A percentile compares a stretch with the other conserved stretches of the same genome.
Evolutionary conservation across 2,797 vertebrate genomes (phyloP).

Genomic region (Danio kyathit): DNA sequence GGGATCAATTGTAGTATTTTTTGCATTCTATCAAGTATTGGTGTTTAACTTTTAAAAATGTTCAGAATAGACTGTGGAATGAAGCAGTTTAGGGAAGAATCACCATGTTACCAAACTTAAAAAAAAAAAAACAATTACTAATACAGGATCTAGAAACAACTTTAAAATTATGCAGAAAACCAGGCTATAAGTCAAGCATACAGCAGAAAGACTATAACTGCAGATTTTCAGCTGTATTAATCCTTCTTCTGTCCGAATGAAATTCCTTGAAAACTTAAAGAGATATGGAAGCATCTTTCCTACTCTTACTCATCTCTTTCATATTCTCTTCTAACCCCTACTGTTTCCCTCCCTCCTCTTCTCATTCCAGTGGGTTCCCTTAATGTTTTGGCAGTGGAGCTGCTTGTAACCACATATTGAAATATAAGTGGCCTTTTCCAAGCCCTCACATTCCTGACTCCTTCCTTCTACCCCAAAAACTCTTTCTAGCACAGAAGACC

Average conservation of each 20-base stretch:
- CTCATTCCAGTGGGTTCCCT: conserved; percentile 62
- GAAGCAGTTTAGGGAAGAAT: background rate
- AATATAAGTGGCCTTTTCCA: conserved; percentile 73
- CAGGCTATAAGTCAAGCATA: background rate
- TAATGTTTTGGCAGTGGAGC: conserved; percentile 70
- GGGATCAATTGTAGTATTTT: no score
- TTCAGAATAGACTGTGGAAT: background rate
- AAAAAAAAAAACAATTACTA: background rate
- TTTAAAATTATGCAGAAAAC: background rate
- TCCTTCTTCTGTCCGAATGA: background rate
- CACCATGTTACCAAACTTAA: background rate
- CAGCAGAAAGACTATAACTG: background rate
- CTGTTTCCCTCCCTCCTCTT: conserved; percentile 21
- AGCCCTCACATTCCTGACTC: conserved; percentile 54
- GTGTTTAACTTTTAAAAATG: background rate
- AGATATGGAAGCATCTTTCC: background rate
- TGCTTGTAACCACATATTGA: conserved; percentile 70
- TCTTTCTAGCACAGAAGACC: background rate
- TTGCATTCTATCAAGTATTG: background rate
- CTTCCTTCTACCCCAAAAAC: conserved; percentile 13
- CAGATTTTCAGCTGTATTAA: background rate
- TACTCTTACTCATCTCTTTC: background rate
- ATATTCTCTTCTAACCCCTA: conserved; percentile 15
- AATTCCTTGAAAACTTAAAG: background rate
- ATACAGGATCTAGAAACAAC: background rate